Conservation (phyloP, 2,113 vertebrate species). For the Cyanistes caeruleus region DNA sequence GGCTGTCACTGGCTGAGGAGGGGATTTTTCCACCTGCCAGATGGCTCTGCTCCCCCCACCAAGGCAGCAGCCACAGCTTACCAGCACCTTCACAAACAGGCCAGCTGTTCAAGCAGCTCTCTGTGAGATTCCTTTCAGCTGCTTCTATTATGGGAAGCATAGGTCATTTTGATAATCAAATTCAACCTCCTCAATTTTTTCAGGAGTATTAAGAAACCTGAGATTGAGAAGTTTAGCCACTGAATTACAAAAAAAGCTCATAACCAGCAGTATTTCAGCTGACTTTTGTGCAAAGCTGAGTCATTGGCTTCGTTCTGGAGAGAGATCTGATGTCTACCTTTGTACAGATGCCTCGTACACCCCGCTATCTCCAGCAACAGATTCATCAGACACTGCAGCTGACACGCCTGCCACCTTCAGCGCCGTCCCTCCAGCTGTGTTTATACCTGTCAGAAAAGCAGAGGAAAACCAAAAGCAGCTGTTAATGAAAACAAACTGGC, state of each 20-base stretch:
- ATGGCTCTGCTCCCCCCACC: neutral
- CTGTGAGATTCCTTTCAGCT: neutral
- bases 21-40: neutral
- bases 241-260: neutral
- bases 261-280: neutral
- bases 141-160: neutral
- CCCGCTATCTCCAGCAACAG: constrained; percentile 94
- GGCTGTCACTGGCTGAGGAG: neutral
- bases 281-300: neutral
- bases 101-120: neutral
- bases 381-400: constrained; percentile 94
- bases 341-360: constrained; percentile 91
- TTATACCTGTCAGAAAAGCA: constrained; percentile 60
- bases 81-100: neutral
- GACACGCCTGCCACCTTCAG: constrained; percentile 88
- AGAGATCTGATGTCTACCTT: constrained; percentile 75
- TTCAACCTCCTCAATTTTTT: neutral
- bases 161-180: neutral
- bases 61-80: neutral
- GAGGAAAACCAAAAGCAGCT: neutral
- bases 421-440: constrained; percentile 65
- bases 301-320: neutral
- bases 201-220: neutral
- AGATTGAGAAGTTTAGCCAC: neutral
- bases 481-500: neutral